Percentiles rank a stretch among this genome's conserved stretches.
These are phyloP conservation scores for Mimas tiliae DNA, from an alignment of 2,888 invertebrate species.

Conservation along the genomic window DNA sequence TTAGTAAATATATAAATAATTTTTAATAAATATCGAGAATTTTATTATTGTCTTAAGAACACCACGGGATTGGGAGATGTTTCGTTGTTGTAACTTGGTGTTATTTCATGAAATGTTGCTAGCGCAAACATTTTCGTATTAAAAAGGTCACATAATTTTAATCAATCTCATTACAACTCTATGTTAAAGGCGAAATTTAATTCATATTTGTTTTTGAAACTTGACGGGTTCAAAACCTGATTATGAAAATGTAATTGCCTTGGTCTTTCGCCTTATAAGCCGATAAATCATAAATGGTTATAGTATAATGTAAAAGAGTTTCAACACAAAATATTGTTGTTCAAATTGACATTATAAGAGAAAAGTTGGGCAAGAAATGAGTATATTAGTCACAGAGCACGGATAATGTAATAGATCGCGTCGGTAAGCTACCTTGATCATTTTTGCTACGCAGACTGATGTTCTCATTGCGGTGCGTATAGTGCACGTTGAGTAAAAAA, in stretches of 20 bases:
- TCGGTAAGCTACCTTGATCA: no score
- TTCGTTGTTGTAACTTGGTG: background rate
- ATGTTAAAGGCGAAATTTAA: background rate
- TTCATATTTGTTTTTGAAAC: background rate
- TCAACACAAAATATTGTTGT: background rate
- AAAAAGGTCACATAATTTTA: background rate
- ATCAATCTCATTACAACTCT: background rate
- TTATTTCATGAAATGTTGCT: background rate
- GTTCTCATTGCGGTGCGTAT: no score
- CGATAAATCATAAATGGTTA: background rate
- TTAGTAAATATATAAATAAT: background rate
- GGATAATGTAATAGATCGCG: no score
- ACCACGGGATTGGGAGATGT: background rate
- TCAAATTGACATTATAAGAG: no score
- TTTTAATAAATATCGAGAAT: background rate
- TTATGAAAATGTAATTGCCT: background rate
- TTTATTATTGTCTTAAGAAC: background rate
- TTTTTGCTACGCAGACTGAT: no score
- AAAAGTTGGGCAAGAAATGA: no score
- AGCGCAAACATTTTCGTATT: background rate
- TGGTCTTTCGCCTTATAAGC: constrained; percentile 1
- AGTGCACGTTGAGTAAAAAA: no score
- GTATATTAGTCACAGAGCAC: no score
- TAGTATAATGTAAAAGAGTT: background rate
- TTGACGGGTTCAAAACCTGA: constrained; percentile 8